phyloP scores from a whole-genome alignment of 2,797 vertebrate genomes.

The Danio tinwini region DNA sequence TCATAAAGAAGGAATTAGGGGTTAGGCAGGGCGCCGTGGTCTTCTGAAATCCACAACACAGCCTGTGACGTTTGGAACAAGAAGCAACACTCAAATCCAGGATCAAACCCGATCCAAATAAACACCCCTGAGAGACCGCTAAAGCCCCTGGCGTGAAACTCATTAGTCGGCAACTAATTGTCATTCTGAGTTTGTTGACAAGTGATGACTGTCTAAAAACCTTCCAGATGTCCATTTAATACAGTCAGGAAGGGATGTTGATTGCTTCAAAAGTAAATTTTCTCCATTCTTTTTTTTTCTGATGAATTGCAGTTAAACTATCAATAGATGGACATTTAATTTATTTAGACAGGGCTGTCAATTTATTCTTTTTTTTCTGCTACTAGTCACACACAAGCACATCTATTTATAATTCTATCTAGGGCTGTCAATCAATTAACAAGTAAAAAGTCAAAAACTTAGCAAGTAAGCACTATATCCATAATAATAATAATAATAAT shows the following conservation, averaged over 20 bases:
- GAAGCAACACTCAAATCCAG: conserved; percentile 19
- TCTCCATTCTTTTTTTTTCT: too few species aligned
- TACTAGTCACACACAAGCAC: neutral
- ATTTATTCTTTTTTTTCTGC: neutral
- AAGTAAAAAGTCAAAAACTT: too few species aligned
- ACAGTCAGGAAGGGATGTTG: neutral
- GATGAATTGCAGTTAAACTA: too few species aligned
- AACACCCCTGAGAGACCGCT: neutral
- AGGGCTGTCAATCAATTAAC: too few species aligned
- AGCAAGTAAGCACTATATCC: too few species aligned
- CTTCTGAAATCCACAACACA: conserved; percentile 25
- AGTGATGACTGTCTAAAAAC: conserved; percentile 10
- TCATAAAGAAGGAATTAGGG: conserved; percentile 31
- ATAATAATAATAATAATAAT: too few species aligned
- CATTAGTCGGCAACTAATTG: neutral
- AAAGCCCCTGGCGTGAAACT: conserved; percentile 29
- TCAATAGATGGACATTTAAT: too few species aligned
- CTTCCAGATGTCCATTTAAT: neutral
- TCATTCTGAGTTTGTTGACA: conserved; percentile 3
- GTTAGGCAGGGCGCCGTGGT: neutral
- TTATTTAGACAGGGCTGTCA: neutral
- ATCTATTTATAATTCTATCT: too few species aligned
- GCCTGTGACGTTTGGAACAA: conserved; percentile 20
- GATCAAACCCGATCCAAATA: conserved; percentile 32
- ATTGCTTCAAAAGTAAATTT: too few species aligned